Percentiles rank a stretch among this genome's conserved stretches.
Conservation (phyloP, 2,797 vertebrate species). For the Sandelia bainsii region DNA sequence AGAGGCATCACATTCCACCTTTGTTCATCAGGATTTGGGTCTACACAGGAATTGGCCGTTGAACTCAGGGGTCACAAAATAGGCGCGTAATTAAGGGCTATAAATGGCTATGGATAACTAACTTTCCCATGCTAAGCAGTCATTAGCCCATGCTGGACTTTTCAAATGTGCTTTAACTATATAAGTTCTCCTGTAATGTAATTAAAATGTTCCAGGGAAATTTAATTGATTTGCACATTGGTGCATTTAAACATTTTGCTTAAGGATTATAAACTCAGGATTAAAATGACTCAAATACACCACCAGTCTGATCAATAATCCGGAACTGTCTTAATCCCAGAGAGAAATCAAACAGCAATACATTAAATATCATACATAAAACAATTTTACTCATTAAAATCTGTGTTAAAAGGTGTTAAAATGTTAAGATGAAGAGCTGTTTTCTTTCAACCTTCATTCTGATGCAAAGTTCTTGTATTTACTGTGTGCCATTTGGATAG, state of each 20-base stretch:
- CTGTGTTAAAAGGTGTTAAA: no score
- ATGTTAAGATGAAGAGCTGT: neutral
- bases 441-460: neutral
- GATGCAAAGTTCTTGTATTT: neutral
- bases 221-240: conserved; percentile 11
- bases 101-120: conserved; percentile 81
- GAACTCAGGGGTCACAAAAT: conserved; percentile 85
- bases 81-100: conserved; percentile 84
- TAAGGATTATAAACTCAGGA: no score
- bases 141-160: conserved; percentile 53
- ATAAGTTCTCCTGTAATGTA: conserved; percentile 7
- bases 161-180: conserved; percentile 19
- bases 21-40: conserved; percentile 80
- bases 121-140: conserved; percentile 79
- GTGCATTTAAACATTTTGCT: conserved; percentile 3
- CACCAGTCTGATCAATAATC: neutral
- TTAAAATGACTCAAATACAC: no score
- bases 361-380: neutral
- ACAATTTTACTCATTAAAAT: neutral
- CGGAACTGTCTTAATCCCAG: no score
- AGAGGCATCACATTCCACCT: conserved; percentile 81
- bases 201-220: conserved; percentile 6
- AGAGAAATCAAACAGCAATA: neutral
- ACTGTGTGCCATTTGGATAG: conserved; percentile 16
- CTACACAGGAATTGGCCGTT: conserved; percentile 82